These are phyloP conservation scores for Cyanocitta stelleri DNA, from an alignment of 2,113 vertebrate species.

Conservation along the genomic window DNA sequence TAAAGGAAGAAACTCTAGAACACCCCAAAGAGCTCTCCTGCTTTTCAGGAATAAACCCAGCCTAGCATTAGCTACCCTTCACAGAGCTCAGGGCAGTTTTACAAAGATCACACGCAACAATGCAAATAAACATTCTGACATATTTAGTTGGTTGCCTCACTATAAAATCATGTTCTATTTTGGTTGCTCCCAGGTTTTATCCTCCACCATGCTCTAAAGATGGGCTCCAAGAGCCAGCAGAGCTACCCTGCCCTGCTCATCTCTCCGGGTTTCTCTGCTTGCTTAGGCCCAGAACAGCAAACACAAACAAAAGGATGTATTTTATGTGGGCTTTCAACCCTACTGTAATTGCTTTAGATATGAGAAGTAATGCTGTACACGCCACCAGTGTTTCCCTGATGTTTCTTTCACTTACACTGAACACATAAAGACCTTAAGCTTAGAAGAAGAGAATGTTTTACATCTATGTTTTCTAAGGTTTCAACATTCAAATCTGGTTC, in stretches of 20 bases:
- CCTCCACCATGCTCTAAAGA: neutral
- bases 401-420: neutral
- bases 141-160: constrained; percentile 14
- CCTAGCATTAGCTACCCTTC: neutral
- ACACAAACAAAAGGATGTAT: neutral
- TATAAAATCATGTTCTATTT: constrained; percentile 11
- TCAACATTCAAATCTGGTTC: neutral
- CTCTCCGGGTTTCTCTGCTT: neutral
- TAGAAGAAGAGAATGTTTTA: neutral
- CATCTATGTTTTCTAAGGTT: neutral
- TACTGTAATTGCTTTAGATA: neutral
- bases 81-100: neutral
- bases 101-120: neutral
- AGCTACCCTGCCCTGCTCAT: neutral
- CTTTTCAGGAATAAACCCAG: neutral
- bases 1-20: neutral
- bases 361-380: neutral
- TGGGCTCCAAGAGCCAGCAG: neutral
- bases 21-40: neutral
- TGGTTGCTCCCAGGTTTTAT: neutral
- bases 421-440: neutral
- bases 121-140: constrained; percentile 20
- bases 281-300: neutral
- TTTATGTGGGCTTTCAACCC: neutral
- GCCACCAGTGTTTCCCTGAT: neutral